A percentile compares a stretch with the other conserved stretches of the same genome.
Conservation (phyloP, 2,797 vertebrate species). For the Xenops minutus region DNA sequence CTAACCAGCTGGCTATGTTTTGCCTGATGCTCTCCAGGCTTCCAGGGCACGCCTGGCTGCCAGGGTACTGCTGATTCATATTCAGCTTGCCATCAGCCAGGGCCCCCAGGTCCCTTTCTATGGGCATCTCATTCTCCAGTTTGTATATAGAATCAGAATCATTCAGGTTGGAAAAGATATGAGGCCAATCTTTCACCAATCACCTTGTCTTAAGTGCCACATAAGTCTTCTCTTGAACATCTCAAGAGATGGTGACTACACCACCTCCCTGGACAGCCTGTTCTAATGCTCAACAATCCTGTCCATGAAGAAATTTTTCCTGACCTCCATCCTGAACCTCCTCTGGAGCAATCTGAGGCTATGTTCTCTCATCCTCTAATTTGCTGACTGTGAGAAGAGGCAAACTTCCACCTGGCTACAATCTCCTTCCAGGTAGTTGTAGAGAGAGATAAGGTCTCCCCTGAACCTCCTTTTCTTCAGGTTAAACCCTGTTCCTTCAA, state of each 20-base stretch:
- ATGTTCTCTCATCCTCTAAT: neutral
- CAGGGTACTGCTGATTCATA: neutral
- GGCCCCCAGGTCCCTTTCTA: neutral
- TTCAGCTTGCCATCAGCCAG: neutral
- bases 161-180: neutral
- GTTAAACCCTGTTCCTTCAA: neutral
- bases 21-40: neutral
- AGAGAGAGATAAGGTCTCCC: neutral
- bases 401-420: neutral
- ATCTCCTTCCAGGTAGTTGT: rapidly evolving
- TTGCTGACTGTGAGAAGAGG: neutral
- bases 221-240: neutral
- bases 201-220: neutral
- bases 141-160: neutral
- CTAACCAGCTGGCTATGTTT: no score
- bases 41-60: neutral
- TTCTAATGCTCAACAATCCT: neutral
- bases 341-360: rapidly evolving
- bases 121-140: neutral
- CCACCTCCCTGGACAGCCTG: no score
- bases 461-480: neutral
- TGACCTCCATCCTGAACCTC: neutral
- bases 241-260: neutral
- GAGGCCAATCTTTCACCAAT: neutral
- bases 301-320: neutral